These are phyloP conservation scores for Archips crataeganus DNA, from an alignment of 2,888 invertebrate genomes.

Conservation along the genomic window DNA sequence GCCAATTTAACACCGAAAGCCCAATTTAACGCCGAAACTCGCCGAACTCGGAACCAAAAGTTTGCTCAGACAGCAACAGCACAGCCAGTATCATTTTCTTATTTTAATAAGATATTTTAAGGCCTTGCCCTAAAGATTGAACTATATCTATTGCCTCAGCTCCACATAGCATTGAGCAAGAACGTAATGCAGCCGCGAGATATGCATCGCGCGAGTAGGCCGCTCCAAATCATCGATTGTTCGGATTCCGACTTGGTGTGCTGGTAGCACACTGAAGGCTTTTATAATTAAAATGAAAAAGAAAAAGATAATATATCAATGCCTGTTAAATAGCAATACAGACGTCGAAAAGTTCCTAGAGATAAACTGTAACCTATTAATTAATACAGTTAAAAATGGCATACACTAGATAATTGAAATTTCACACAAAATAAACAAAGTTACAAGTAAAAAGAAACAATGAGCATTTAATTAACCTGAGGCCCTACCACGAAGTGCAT, in stretches of 20 bases:
- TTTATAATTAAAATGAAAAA: not conserved
- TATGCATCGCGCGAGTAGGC: slow-evolving; percentile 44
- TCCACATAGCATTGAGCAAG: slow-evolving; percentile 30
- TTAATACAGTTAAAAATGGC: no score
- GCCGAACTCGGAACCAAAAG: no score
- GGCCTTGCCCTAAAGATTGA: slow-evolving; percentile 6
- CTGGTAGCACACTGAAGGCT: slow-evolving; percentile 12
- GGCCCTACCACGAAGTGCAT: no score
- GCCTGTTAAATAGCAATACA: no score
- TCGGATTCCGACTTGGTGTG: slow-evolving; percentile 36
- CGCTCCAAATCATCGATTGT: slow-evolving; percentile 45
- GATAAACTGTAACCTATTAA: no score
- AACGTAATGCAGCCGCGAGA: slow-evolving; percentile 40
- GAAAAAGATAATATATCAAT: not conserved
- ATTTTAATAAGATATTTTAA: not conserved
- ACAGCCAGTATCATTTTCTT: not conserved
- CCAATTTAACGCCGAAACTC: no score
- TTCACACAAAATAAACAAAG: no score
- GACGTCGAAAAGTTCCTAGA: no score
- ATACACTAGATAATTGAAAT: no score
- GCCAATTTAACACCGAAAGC: no score
- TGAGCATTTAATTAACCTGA: no score
- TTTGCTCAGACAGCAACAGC: not conserved
- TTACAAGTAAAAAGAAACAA: no score
- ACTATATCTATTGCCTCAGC: slow-evolving; percentile 28